Conservation (phyloP, 2,888 invertebrate species). For the Drosophila meridionalis region DNA sequence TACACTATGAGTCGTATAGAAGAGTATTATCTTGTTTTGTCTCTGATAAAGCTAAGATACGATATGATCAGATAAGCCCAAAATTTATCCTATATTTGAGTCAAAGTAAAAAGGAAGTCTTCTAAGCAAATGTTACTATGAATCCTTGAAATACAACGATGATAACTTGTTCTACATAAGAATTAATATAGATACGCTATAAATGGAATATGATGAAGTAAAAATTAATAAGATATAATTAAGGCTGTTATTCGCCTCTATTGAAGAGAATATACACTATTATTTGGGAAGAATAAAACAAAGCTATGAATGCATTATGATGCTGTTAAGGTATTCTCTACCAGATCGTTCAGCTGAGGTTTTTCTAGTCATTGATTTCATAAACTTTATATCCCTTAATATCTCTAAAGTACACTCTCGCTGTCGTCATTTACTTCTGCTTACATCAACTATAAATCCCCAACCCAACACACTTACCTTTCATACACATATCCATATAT, state of each 20-base stretch:
- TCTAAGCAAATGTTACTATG: too few species aligned
- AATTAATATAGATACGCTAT: background rate
- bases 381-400: background rate
- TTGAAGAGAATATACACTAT: background rate
- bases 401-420: background rate
- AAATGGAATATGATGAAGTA: background rate
- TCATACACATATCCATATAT: conserved; percentile 85
- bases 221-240: background rate
- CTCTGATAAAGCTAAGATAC: too few species aligned
- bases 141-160: too few species aligned
- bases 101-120: background rate
- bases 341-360: background rate
- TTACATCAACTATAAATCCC: too few species aligned
- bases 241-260: background rate
- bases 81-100: background rate
- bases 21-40: background rate
- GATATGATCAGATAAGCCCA: background rate
- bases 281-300: background rate
- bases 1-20: background rate
- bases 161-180: background rate
- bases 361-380: background rate
- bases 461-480: conserved; percentile 73
- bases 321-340: background rate
- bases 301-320: background rate
- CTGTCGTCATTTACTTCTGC: background rate